These are phyloP conservation scores for Ischnus inquisitorius DNA, from an alignment of 2,888 invertebrate species.

Conservation along the genomic window DNA sequence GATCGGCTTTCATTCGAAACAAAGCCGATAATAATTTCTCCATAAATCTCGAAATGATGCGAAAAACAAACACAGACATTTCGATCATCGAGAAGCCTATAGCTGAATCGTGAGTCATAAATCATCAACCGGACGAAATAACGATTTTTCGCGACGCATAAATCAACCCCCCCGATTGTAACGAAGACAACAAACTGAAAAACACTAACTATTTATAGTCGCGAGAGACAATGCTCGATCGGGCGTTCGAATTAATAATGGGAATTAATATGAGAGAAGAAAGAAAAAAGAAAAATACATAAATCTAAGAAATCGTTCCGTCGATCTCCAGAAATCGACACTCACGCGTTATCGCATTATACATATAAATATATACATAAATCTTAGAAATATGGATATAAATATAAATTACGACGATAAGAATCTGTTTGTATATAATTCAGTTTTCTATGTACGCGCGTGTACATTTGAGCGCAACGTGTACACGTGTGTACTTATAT, in stretches of 20 bases:
- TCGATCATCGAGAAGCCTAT: slow-evolving; percentile 23
- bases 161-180: slow-evolving; percentile 4
- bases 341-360: slow-evolving; percentile 36
- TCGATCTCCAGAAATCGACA: background rate
- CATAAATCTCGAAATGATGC: slow-evolving; percentile 1
- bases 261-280: slow-evolving; percentile 18
- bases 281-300: background rate
- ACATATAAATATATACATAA: slow-evolving; percentile 40
- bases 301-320: slow-evolving; percentile 33
- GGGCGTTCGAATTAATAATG: slow-evolving; percentile 44
- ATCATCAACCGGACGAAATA: slow-evolving; percentile 16
- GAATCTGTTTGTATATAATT: slow-evolving; percentile 53
- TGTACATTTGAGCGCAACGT: slow-evolving; percentile 25
- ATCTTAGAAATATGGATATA: slow-evolving; percentile 36
- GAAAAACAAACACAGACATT: background rate
- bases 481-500: slow-evolving; percentile 34
- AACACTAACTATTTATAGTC: slow-evolving; percentile 45
- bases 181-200: slow-evolving; percentile 11
- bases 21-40: slow-evolving; percentile 54
- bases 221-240: slow-evolving; percentile 52
- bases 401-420: slow-evolving; percentile 34
- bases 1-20: slow-evolving; percentile 19
- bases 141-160: background rate
- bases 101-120: background rate
- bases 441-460: slow-evolving; percentile 46